These are phyloP conservation scores for Chloroclystis v-ata DNA, from an alignment of 2,888 invertebrate genomes.

Conservation along the genomic window DNA sequence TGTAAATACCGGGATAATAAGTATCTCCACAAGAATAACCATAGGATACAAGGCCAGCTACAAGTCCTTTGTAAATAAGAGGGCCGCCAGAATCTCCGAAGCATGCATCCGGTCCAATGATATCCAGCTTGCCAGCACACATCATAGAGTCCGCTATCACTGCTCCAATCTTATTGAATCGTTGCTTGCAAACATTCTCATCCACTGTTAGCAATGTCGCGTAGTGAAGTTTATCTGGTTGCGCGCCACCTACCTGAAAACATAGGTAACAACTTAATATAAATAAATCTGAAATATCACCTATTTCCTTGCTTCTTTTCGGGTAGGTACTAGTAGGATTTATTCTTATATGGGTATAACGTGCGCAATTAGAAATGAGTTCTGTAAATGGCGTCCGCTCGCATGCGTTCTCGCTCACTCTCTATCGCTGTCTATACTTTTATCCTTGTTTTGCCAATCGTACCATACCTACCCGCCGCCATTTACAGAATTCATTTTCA, in stretches of 20 bases:
- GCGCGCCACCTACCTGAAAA: constrained; percentile 56
- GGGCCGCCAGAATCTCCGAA: constrained; percentile 71
- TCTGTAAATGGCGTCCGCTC: too few species aligned
- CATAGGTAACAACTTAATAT: too few species aligned
- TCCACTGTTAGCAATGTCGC: constrained; percentile 52
- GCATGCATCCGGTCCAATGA: constrained; percentile 64
- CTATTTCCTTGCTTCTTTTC: too few species aligned
- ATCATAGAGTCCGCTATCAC: constrained; percentile 60
- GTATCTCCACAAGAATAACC: constrained; percentile 65
- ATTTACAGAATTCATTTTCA: too few species aligned
- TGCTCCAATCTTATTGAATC: constrained; percentile 57
- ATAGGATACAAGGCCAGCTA: constrained; percentile 65
- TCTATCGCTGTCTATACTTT: too few species aligned
- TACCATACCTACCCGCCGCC: too few species aligned
- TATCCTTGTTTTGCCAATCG: too few species aligned
- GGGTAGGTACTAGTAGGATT: too few species aligned
- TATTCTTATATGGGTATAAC: too few species aligned
- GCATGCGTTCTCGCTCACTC: too few species aligned
- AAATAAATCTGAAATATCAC: too few species aligned
- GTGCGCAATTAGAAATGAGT: too few species aligned
- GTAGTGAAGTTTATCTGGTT: constrained; percentile 61
- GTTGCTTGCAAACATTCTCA: constrained; percentile 46
- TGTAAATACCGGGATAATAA: constrained; percentile 67
- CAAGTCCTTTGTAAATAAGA: constrained; percentile 61
- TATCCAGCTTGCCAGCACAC: constrained; percentile 59